Evolutionary conservation across 2,888 invertebrate genomes (phyloP).

Genomic region (Orchestes rusci): DNA sequence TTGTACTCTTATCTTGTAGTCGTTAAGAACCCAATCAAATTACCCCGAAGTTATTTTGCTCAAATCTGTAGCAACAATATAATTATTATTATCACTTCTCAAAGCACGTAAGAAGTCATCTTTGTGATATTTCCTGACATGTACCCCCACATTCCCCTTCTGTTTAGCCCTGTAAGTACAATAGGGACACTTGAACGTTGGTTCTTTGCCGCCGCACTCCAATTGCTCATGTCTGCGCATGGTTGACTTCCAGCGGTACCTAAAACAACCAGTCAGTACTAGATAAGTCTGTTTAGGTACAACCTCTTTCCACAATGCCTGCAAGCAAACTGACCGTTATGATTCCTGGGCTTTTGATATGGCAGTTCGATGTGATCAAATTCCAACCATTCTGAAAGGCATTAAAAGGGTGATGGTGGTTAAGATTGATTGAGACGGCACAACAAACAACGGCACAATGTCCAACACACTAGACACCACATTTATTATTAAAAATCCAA

Average conservation of each 20-base stretch:
- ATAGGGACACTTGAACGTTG: constrained; percentile 72
- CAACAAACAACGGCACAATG: no score
- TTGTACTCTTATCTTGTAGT: no score
- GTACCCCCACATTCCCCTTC: constrained; percentile 74
- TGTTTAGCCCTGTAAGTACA: constrained; percentile 78
- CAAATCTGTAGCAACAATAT: no score
- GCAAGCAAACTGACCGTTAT: constrained; percentile 62
- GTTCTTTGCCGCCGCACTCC: constrained; percentile 75
- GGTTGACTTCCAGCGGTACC: constrained; percentile 79
- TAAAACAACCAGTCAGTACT: no score
- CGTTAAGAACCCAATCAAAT: no score
- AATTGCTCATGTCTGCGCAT: constrained; percentile 64
- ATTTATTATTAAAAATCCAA: no score
- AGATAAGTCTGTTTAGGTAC: not conserved
- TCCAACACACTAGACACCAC: no score
- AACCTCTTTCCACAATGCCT: constrained; percentile 72
- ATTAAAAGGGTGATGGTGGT: no score
- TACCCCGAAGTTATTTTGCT: no score
- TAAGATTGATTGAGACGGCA: no score
- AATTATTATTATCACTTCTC: no score
- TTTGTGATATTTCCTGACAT: constrained; percentile 37
- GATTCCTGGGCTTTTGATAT: constrained; percentile 40
- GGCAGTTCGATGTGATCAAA: constrained; percentile 39
- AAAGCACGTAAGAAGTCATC: no score
- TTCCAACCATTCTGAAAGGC: constrained; percentile 40